These are phyloP conservation scores for Pangasius macronema DNA, from an alignment of 2,797 vertebrate species.

Conservation along the genomic window DNA sequence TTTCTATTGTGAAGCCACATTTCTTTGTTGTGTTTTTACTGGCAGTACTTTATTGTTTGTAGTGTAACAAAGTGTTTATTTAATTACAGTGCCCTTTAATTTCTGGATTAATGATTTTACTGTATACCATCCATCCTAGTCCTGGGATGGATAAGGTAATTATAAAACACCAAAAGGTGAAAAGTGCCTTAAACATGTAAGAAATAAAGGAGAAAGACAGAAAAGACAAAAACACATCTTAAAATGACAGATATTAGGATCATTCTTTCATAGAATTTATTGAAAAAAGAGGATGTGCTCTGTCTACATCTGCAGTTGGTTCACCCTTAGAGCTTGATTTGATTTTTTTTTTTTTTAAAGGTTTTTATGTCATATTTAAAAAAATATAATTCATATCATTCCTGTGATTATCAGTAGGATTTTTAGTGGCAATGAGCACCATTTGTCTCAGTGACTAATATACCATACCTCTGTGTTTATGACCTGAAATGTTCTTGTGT, in stretches of 20 bases:
- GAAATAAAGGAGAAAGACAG: not conserved
- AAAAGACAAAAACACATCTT: not conserved
- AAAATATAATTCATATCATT: not conserved
- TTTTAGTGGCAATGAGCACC: conserved; percentile 12
- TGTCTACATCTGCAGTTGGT: not conserved
- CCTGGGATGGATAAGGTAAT: not conserved
- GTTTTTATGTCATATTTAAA: not conserved
- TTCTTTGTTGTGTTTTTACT: too few relatives aligned
- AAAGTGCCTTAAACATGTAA: not conserved
- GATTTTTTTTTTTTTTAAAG: not conserved
- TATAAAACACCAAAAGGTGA: not conserved
- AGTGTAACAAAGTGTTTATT: not conserved
- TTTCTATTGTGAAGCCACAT: not conserved
- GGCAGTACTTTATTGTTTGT: not conserved
- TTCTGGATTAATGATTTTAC: not conserved
- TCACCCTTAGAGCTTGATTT: not conserved
- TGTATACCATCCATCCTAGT: not conserved
- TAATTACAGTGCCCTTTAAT: not conserved
- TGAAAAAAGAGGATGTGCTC: not conserved
- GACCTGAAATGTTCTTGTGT: conserved; percentile 11
- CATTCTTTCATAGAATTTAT: not conserved
- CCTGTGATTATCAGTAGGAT: not conserved
- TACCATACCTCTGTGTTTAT: conserved; percentile 17
- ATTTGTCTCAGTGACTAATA: conserved; percentile 15
- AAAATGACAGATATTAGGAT: not conserved